Conservation (phyloP, 2,113 vertebrate genomes). For the Xenopus laevis region DNA sequence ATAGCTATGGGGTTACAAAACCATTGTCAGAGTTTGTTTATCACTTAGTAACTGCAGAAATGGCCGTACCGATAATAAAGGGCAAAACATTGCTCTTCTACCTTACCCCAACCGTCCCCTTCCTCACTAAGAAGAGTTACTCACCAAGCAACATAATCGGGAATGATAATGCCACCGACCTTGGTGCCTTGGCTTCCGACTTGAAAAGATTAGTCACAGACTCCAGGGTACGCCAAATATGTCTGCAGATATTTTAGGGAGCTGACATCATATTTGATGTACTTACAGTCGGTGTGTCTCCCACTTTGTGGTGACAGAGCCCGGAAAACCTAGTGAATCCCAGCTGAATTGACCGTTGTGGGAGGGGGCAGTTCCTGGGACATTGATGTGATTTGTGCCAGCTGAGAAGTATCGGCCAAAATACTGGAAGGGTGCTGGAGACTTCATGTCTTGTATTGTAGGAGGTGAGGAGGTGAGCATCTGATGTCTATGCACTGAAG, state of each 20-base stretch:
- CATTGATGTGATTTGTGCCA: conserved; percentile 7
- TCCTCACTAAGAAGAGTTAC: background rate
- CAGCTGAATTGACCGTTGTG: background rate
- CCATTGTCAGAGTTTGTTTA: too few relatives aligned
- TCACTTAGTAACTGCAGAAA: background rate
- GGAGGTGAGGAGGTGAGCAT: background rate
- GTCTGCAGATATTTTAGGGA: conserved; percentile 41
- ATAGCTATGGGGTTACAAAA: too few relatives aligned
- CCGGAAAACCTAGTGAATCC: background rate
- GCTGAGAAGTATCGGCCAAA: background rate
- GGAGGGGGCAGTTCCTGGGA: conserved; percentile 10
- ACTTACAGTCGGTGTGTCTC: background rate
- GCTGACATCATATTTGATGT: conserved; percentile 24
- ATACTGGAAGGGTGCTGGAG: too few relatives aligned
- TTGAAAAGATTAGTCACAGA: conserved; percentile 28
- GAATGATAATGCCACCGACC: background rate
- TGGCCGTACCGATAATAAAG: too few relatives aligned
- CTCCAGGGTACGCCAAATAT: conserved; percentile 11
- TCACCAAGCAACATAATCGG: background rate
- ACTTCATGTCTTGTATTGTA: too few relatives aligned
- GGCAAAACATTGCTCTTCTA: too few relatives aligned
- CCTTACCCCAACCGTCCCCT: background rate
- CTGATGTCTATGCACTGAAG: background rate
- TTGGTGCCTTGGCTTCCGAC: background rate
- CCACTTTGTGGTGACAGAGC: background rate